Evolutionary conservation across 2,797 vertebrate genomes (phyloP), one percentile per base, ranked within the genome.

Genomic region (Lagocephalus sceleratus): DNA sequence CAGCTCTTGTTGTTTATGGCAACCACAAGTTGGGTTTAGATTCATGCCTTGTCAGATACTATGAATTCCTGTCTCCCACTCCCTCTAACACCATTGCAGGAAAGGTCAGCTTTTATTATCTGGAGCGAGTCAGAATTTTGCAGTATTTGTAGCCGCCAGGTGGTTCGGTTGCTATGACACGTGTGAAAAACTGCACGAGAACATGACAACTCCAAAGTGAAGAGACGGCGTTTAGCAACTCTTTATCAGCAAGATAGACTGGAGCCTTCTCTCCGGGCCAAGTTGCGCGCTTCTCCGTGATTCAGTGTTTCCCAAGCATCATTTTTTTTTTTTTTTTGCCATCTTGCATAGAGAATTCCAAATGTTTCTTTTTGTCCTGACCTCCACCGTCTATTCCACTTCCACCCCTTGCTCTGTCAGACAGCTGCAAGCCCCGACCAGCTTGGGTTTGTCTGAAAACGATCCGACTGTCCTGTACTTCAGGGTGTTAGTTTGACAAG

Each of bases 391-490:
- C 3, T 46, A 7, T 39, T 25, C 43, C 43, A n/a, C 9, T 12
- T 16, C 10, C 1, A 1, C 42, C 40, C 57, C 26, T 51, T 19
- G 14, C 11, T 57, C 50, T 42, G 53, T 68, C 43, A 47, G 63
- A 76, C 60, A 78, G 71, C 76, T 79, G 73, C 77, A 72, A 67
- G 73, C 64, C 72, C 60, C 51, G 19, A 78, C 78, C 63, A 49
- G 81, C 66, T n/a, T 32, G 39, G 23, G 32, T 57, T 45, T 20
- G 35, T 71, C 65, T 76, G 66, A 76, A 65, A 69, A 54, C 40
- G 73, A 76, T 75, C 68, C 57, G 46, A 69, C 56, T 49, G 56
- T 60, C 59, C 60, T 63, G 60, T 47, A 29, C 72, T 66, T 69
- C 48, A 71, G 63, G 68, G 77, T 72, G 73, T 80, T 65, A 62